Base-by-base conservation (phyloP, 2,888 invertebrate species). In the Xestoiulus laeticollis region DNA sequence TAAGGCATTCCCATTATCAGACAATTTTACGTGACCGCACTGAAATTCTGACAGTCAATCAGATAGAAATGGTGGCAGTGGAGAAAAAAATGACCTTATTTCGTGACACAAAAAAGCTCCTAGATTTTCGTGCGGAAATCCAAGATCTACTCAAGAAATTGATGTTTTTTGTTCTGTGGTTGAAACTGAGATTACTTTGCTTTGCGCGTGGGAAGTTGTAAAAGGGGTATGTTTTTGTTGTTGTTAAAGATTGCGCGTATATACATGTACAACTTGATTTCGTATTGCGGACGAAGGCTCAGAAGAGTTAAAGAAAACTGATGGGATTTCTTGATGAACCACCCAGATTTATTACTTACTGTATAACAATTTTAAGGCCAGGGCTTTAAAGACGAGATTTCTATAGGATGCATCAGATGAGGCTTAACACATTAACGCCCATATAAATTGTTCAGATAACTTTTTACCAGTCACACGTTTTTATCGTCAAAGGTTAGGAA, bases 71-170 rank as follows among this genome's bases (percentile, higher is more conserved):
- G 26, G 68, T 12, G 68, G 26, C 19, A 12, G 3, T 26, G 26
- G 26, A 26, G 12, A 48, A 48, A 48, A 48, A 12, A 48, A 26
- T 26, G 26, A 68, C 26, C 26, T 53, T 53, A 53, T 53, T 53
- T 53, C n/a, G 16, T n/a, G 53, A 53, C 26, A 26, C 26, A 68
- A 68, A 68, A 68, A 68, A 68, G 26, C 68, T 26, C 26, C 68
- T 26, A 68, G 68, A 68, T 68, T 68, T 68, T 22, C 26, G 8
- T 68, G 10, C 68, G 68, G 68, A 78, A 78, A 78, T 78, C 78
- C 78, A 78, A 78, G 78, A 78, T 32, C 78, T 78, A 14, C 78
- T 78, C 30, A 1, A 78, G 78, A 78, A 78, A 78, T 78, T 78
- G 78, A 78, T 78, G 30, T 78, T 78, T 78, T 78, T 78, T 78